A percentile compares a stretch with the other conserved stretches of the same genome.
These are phyloP conservation scores for Semicossyphus pulcher DNA, from an alignment of 2,113 vertebrate genomes.

Conservation along the genomic window DNA sequence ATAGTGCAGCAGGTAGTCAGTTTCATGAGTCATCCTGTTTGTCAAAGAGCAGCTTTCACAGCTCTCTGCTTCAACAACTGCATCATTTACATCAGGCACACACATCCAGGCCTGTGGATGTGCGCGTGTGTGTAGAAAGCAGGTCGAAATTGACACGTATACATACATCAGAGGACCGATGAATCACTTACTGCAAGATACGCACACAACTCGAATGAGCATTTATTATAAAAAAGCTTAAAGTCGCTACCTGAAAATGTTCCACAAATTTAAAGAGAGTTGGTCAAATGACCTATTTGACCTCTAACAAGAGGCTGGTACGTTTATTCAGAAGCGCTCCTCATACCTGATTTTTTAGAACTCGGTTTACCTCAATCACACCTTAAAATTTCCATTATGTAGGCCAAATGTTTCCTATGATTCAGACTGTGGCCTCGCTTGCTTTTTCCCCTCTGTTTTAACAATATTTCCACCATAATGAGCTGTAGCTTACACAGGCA, in stretches of 20 bases:
- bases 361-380: not conserved
- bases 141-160: conserved; percentile 19
- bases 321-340: no score
- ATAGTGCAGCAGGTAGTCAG: conserved; percentile 23
- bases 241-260: not conserved
- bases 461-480: not conserved
- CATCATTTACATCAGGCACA: conserved; percentile 59
- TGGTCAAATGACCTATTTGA: no score
- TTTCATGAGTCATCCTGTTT: conserved; percentile 61
- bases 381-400: not conserved
- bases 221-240: not conserved
- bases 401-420: not conserved
- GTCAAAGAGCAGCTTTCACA: conserved; percentile 73
- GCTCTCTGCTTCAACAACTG: conserved; percentile 55
- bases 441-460: not conserved
- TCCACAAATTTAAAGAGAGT: not conserved
- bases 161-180: conserved; percentile 1
- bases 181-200: not conserved
- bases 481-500: not conserved
- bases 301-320: no score
- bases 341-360: not conserved
- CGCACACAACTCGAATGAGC: not conserved
- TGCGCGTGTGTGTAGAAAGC: not conserved
- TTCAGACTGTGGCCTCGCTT: not conserved
- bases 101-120: conserved; percentile 4